Evolutionary conservation across 2,113 vertebrate genomes (phyloP), one percentile per base, ranked within the genome.

Genomic region (Poicephalus gulielmi): DNA sequence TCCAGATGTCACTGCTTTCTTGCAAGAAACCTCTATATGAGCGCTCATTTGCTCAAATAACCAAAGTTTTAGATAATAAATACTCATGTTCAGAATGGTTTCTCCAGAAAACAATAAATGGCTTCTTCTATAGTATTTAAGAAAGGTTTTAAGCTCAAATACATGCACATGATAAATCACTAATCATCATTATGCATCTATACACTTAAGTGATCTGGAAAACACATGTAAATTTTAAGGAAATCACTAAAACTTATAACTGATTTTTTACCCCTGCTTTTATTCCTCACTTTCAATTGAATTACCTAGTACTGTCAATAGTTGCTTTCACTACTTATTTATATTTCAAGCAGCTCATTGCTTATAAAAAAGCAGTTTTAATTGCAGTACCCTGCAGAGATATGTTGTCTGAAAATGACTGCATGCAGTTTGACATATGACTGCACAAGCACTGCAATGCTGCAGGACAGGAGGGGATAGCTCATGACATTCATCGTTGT

Each of bases 381-480:
- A 75, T 31, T 25, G n/a, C 10, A 64, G 30, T 50, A 59, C 13
- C 41, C 17, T 17, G 28, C 23, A 47, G 28, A 57, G 52, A 22
- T 6, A 30, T 28, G 24, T 13, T 71, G 28, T 68, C 43, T 3
- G 8, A 60, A 84, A 90, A 71, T 8, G 30, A 35, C 27, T 35
- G 28, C 39, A 30, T 17, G 25, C 31, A 35, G 57, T 44, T 47
- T 60, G 35, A 33, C 13, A 15, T 11, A 25, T 5, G 44, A 75
- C 18, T 80, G 18, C 46, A 22, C 0, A 4, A 88, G 37, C 30
- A 41, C 24, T 1, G 3, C 25, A 1, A 7, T 77, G 39, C 46
- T 83, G 59, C 44, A 41, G 55, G 24, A 77, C 8, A 13, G 43
- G 12, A 71, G 17, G 19, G 11, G 17, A 63, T 20, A 27, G 31